Evolutionary conservation across 1,140 invertebrate genomes (phyloP).

Genomic region (Mamestra configurata): DNA sequence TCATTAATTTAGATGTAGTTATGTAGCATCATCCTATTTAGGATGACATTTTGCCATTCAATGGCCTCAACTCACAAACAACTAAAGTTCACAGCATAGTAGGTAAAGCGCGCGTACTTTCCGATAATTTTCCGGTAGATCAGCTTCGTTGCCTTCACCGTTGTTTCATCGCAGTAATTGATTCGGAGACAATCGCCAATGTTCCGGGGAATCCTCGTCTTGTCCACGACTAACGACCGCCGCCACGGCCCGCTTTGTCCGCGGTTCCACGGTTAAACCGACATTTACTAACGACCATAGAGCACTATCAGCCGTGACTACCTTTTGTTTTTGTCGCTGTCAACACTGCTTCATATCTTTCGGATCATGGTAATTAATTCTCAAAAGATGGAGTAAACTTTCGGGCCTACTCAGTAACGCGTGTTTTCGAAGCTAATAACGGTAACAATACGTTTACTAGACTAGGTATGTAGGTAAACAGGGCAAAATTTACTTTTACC

Average conservation of each 20-base stretch:
- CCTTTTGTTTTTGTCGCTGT: background rate
- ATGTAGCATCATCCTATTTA: too few species aligned
- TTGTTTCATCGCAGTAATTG: constrained; percentile 21
- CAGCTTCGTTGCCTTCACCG: background rate
- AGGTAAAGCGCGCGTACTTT: constrained; percentile 12
- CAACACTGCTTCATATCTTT: background rate
- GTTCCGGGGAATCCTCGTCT: constrained; percentile 2
- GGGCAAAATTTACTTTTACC: too few species aligned
- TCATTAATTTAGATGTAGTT: too few species aligned
- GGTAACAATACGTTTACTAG: too few species aligned
- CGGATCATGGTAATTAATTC: background rate
- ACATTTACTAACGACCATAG: constrained; percentile 4
- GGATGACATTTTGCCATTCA: too few species aligned
- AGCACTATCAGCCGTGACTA: background rate
- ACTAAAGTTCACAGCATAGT: background rate
- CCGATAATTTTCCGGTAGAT: constrained; percentile 25
- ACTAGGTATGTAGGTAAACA: too few species aligned
- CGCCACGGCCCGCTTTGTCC: background rate
- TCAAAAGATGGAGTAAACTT: background rate
- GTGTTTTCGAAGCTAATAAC: too few species aligned
- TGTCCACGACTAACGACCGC: background rate
- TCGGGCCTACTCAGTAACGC: background rate
- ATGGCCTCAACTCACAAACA: background rate
- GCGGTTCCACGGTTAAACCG: background rate
- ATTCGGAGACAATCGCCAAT: constrained; percentile 29